These are phyloP conservation scores for Spinus pinus DNA, from an alignment of 2,797 vertebrate genomes.

Conservation along the genomic window DNA sequence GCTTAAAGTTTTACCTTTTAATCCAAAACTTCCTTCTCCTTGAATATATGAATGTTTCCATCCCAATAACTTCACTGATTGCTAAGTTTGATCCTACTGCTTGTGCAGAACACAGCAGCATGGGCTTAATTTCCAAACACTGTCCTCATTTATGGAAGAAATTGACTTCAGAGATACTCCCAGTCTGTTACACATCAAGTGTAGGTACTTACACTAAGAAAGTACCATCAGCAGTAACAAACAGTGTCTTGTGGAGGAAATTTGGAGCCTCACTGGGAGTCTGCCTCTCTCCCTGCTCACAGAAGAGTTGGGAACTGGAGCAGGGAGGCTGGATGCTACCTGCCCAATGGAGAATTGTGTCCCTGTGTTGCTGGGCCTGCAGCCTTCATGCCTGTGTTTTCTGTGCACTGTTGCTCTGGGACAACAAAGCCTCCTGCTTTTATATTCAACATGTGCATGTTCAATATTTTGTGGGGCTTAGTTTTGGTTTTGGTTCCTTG, in stretches of 20 bases:
- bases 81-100: background rate
- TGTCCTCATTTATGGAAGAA: background rate
- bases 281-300: background rate
- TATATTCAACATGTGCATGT: background rate
- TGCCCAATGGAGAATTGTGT: background rate
- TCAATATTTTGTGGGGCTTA: background rate
- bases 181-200: background rate
- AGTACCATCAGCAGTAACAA: background rate
- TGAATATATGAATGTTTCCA: background rate
- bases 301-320: background rate
- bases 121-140: background rate
- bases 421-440: background rate
- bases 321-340: background rate
- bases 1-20: background rate
- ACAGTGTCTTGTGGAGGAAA: background rate
- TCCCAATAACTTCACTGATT: background rate
- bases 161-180: background rate
- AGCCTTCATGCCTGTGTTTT: rapidly evolving
- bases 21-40: background rate
- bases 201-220: background rate
- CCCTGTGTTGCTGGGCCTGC: background rate
- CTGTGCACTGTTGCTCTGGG: background rate
- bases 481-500: background rate
- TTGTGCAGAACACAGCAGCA: background rate
- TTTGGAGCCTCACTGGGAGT: background rate